A percentile compares a stretch with the other conserved stretches of the same genome.
phyloP scores from a whole-genome alignment of 2,797 vertebrate species.

The Typhlichthys subterraneus region DNA sequence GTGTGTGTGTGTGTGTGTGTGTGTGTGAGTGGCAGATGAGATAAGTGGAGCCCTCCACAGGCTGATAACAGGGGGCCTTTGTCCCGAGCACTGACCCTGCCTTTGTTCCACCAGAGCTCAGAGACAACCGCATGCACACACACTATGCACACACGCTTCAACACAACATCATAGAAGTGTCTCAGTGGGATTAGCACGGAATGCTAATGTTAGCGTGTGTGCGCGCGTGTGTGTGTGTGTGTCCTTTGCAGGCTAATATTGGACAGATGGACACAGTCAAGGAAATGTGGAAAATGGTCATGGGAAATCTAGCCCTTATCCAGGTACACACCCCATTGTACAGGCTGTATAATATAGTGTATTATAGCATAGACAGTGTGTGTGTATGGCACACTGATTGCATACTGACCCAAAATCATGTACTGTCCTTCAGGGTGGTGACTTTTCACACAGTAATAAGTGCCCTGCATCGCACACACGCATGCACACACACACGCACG shows the following conservation, averaged over 20 bases:
- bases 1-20: constrained; percentile 24
- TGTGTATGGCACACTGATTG: too few species aligned
- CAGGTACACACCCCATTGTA: constrained; percentile 78
- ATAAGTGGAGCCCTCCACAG: constrained; percentile 71
- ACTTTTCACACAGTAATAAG: too few species aligned
- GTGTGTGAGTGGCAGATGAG: constrained; percentile 56
- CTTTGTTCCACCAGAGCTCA: constrained; percentile 64
- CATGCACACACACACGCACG: too few species aligned
- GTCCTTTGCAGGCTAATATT: constrained; percentile 88
- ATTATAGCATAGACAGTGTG: too few species aligned
- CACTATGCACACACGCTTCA: constrained; percentile 5
- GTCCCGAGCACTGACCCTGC: constrained; percentile 64
- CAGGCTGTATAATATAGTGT: too few species aligned
- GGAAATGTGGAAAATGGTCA: constrained; percentile 97
- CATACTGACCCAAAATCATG: too few species aligned
- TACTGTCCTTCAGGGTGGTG: too few species aligned
- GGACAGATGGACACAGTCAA: constrained; percentile 95
- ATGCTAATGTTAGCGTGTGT: constrained; percentile 2
- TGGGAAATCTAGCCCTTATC: constrained; percentile 95
- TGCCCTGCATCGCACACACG: too few species aligned
- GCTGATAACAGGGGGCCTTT: constrained; percentile 68
- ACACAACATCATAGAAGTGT: constrained; percentile 18
- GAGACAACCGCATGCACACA: constrained; percentile 37
- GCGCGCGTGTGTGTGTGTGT: constrained; percentile 22
- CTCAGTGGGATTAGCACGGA: constrained; percentile 30